These are phyloP conservation scores for Portevinia maculata DNA, from an alignment of 2,888 invertebrate genomes.

Conservation along the genomic window DNA sequence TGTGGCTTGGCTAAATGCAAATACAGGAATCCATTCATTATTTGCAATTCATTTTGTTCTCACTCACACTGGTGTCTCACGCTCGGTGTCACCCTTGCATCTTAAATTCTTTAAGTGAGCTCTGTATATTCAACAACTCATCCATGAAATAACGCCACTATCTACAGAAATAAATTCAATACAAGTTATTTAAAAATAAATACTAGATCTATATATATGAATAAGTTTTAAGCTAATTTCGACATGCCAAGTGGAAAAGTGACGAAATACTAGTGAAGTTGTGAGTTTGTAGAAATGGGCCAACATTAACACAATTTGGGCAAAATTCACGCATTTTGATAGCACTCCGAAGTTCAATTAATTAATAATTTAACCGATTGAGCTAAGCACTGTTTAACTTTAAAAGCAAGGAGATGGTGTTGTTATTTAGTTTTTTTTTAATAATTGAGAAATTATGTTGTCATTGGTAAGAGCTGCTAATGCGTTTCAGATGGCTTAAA, in stretches of 20 bases:
- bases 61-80: not conserved
- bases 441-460: constrained; percentile 1
- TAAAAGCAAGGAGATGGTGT: not conserved
- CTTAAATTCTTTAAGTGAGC: constrained; percentile 7
- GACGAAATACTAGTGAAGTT: no score
- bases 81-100: not conserved
- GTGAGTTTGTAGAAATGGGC: no score
- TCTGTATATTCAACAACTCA: not conserved
- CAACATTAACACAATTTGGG: no score
- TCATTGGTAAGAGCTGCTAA: constrained; percentile 1
- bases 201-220: no score
- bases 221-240: no score
- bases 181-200: not conserved
- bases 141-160: constrained; percentile 1
- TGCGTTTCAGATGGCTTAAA: constrained; percentile 5
- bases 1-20: not conserved
- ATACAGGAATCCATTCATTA: constrained; percentile 63
- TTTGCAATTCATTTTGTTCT: constrained; percentile 28
- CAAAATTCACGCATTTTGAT: no score
- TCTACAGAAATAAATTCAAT: constrained; percentile 18
- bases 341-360: no score
- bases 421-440: not conserved
- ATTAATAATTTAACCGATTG: no score
- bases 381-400: no score
- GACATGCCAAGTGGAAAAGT: no score